Evolutionary conservation across 2,797 vertebrate species (phyloP).

Genomic region (Zenarchopterus dispar): DNA sequence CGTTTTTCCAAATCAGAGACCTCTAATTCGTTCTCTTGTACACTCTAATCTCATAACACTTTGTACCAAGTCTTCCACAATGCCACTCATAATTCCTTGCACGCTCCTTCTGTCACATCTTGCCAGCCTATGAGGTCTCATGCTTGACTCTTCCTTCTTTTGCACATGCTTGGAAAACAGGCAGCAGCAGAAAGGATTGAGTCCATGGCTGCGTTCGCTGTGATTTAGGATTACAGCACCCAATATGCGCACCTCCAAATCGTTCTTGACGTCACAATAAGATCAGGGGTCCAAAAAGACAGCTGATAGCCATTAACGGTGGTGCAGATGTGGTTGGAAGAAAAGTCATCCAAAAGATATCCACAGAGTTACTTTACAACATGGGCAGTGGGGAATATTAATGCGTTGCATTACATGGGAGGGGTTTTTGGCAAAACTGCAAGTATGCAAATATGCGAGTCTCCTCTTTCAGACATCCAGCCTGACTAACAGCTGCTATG

Average conservation of each 20-base stretch:
- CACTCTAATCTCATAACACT: slow-evolving; percentile 41
- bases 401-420: slow-evolving; percentile 51
- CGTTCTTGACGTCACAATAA: background rate
- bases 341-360: slow-evolving; percentile 24
- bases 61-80: slow-evolving; percentile 37
- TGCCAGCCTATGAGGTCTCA: slow-evolving; percentile 52
- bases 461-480: slow-evolving; percentile 73
- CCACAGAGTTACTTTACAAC: slow-evolving; percentile 44
- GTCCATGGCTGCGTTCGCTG: background rate
- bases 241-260: background rate
- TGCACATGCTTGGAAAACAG: slow-evolving; percentile 29
- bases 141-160: slow-evolving; percentile 35
- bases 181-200: slow-evolving; percentile 1
- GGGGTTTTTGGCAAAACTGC: slow-evolving; percentile 67
- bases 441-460: slow-evolving; percentile 63
- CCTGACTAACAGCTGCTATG: slow-evolving; percentile 73
- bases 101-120: slow-evolving; percentile 47
- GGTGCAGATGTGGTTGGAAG: background rate
- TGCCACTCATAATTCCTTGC: slow-evolving; percentile 54
- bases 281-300: slow-evolving; percentile 13
- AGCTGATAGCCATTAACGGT: slow-evolving; percentile 1
- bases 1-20: slow-evolving; percentile 44
- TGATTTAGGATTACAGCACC: slow-evolving; percentile 34
- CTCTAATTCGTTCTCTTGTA: slow-evolving; percentile 39
- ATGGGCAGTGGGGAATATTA: slow-evolving; percentile 34